Base-by-base conservation (phyloP, 2,888 invertebrate species). In the Drosophila anceps region DNA sequence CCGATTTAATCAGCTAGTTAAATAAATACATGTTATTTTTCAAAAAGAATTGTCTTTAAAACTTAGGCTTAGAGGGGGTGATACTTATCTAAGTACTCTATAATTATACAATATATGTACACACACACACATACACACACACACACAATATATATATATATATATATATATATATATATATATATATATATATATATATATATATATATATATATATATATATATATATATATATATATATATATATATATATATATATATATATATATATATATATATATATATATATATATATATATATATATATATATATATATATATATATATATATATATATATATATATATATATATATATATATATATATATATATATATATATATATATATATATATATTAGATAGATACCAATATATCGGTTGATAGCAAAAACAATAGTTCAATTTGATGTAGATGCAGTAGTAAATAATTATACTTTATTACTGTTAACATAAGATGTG, bases 91-190 rank as follows among this genome's bases (percentile, higher is more conserved):
- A 13, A 18, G 43, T 69, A 44, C 33, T 2, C 12, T 20, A n/a
- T 29, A 33, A 35, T 31, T 41, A 54, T 60, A 20, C 31, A 29
- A 37, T 37, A 31, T 46, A 69, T 51, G 18, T 48, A 57, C 37
- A 67, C n/a, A n/a, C n/a, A n/a, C n/a, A n/a, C n/a, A n/a, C n/a
- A n/a, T n/a, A n/a, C n/a, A n/a, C n/a, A n/a, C n/a, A n/a, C n/a
- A n/a, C n/a, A n/a, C n/a, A n/a, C n/a, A n/a, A n/a, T 39, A 13
- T 24, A 4, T 39, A 37, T 0, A 37, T 29, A 20, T 20, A 13
- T 10, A n/a, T 39, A 13, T 24, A 4, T 39, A 37, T 0, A 37
- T 29, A 20, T 20, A 13, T 10, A n/a, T 39, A 13, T 24, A 4
- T 39, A 37, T 0, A 37, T 29, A 20, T 20, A 13, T 10, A n/a